These are phyloP conservation scores for Silurus asotus DNA, from an alignment of 2,113 vertebrate genomes.

Conservation along the genomic window DNA sequence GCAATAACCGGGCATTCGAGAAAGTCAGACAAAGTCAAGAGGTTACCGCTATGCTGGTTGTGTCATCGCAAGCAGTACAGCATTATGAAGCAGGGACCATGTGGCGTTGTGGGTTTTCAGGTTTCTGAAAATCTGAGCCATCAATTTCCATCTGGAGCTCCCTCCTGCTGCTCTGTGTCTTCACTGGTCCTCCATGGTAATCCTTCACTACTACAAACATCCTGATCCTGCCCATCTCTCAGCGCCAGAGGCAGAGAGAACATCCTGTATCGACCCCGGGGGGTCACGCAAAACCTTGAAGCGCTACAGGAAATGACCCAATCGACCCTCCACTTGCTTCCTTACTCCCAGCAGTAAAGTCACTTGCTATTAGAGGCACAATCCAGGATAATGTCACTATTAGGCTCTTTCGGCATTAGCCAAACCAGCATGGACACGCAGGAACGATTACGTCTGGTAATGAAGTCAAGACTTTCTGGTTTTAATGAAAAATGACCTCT, in stretches of 20 bases:
- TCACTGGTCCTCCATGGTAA: slow-evolving; percentile 17
- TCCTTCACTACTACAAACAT: not conserved
- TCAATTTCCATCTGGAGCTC: slow-evolving; percentile 45
- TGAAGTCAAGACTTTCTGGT: not conserved
- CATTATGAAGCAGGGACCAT: slow-evolving; percentile 13
- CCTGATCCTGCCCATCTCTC: not conserved
- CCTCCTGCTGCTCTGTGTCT: slow-evolving; percentile 19
- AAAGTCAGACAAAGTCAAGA: slow-evolving; percentile 28
- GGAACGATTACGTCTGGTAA: slow-evolving; percentile 9
- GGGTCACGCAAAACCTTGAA: slow-evolving; percentile 1
- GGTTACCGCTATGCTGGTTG: not conserved
- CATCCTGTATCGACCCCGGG: not conserved
- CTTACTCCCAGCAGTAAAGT: not conserved
- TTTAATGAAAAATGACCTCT: slow-evolving; percentile 43
- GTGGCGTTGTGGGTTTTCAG: slow-evolving; percentile 1
- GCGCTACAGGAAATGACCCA: slow-evolving; percentile 16
- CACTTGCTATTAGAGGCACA: slow-evolving; percentile 21
- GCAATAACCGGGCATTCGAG: not conserved
- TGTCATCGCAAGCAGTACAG: not conserved
- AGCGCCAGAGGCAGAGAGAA: not conserved
- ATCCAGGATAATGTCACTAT: slow-evolving; percentile 15
- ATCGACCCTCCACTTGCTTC: slow-evolving; percentile 11
- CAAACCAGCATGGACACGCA: not conserved
- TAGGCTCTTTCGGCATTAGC: slow-evolving; percentile 13
- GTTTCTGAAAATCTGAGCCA: slow-evolving; percentile 30